Percentiles rank a stretch among this genome's conserved stretches.
Conservation (phyloP, 53 echinoderm and acorn worm species). For the Arbacia lixula region DNA sequence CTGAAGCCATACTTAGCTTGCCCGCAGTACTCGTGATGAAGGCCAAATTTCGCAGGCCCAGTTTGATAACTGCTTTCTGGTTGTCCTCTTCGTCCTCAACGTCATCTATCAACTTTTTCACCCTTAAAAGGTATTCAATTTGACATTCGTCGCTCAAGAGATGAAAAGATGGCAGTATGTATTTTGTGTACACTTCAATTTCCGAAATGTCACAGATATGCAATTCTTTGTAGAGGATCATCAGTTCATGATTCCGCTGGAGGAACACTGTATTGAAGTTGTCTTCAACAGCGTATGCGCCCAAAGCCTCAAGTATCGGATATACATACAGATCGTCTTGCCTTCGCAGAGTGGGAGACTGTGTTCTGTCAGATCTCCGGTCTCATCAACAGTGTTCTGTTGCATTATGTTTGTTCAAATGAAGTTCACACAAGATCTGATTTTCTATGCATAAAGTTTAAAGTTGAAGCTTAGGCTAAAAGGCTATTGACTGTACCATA, state of each 20-base stretch:
- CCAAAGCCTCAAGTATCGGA: too few relatives aligned
- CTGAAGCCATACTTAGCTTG: not conserved
- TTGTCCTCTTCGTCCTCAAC: not conserved
- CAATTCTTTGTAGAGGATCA: not conserved
- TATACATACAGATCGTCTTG: conserved; percentile 67
- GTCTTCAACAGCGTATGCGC: too few relatives aligned
- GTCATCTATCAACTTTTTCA: not conserved
- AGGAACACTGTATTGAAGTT: not conserved
- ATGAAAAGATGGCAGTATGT: not conserved
- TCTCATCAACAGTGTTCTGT: conserved; percentile 78
- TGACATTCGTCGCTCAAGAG: not conserved
- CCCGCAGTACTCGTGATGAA: conserved; percentile 1
- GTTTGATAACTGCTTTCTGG: not conserved
- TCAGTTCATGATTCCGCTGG: not conserved
- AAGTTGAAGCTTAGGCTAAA: too few relatives aligned
- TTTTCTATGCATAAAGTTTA: too few relatives aligned
- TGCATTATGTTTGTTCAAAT: too few relatives aligned
- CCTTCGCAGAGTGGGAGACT: conserved; percentile 78
- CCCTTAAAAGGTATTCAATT: conserved; percentile 3
- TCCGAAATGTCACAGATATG: not conserved
- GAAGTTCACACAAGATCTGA: too few relatives aligned
- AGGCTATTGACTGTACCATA: too few relatives aligned
- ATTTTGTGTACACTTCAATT: not conserved
- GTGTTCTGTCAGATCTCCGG: conserved; percentile 73
- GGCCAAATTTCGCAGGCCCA: not conserved